Evolutionary conservation across 2,888 invertebrate species (phyloP).

Genomic region (Operophtera brumata): DNA sequence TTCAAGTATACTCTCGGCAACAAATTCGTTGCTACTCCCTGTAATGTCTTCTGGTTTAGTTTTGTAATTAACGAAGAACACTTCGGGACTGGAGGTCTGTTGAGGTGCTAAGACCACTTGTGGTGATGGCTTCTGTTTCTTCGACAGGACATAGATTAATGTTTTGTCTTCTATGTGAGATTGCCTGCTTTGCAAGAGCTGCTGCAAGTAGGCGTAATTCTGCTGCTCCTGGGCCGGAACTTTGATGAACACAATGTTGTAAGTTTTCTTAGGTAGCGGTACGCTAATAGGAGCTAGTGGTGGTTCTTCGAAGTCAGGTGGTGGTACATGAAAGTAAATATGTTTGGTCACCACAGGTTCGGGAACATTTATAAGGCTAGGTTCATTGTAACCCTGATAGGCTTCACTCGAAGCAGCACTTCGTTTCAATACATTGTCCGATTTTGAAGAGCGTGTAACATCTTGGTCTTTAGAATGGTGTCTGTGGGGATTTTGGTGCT

Average conservation of each 20-base stretch:
- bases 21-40: conserved; percentile 32
- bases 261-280: conserved; percentile 81
- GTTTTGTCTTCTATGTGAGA: conserved; percentile 84
- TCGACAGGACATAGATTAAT: conserved; percentile 86
- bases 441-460: neutral
- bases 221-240: conserved; percentile 84
- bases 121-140: conserved; percentile 83
- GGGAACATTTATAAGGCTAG: conserved; percentile 7
- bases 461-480: conserved; percentile 4
- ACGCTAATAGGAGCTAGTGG: conserved; percentile 64
- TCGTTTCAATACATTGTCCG: conserved; percentile 10
- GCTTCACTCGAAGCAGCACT: conserved; percentile 7
- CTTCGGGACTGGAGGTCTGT: conserved; percentile 81
- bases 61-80: conserved; percentile 85
- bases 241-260: conserved; percentile 89
- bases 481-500: conserved; percentile 7
- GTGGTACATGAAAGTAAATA: conserved; percentile 88
- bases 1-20: conserved; percentile 26
- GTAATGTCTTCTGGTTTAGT: conserved; percentile 32
- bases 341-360: conserved; percentile 82
- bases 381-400: conserved; percentile 10
- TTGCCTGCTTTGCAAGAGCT: conserved; percentile 82
- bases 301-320: conserved; percentile 83
- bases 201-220: conserved; percentile 45
- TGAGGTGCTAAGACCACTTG: conserved; percentile 31